Percentiles rank a stretch among this genome's conserved stretches.
phyloP scores from a whole-genome alignment of 2,113 vertebrate species.

The Stigmatopora nigra region DNA sequence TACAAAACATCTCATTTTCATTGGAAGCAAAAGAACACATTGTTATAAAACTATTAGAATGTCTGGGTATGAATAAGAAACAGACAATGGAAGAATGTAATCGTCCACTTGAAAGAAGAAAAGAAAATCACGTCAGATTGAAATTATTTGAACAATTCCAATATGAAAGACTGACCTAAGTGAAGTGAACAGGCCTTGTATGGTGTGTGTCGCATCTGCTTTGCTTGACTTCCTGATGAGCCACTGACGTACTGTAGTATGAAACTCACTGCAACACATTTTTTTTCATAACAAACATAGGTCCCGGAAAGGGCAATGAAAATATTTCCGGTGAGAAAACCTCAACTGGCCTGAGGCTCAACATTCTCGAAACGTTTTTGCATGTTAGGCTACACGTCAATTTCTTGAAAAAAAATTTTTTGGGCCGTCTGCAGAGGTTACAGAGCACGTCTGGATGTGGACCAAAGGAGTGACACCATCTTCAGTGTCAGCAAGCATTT shows the following conservation, averaged over 20 bases:
- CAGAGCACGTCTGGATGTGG: constrained; percentile 31
- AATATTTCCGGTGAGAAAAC: constrained; percentile 1
- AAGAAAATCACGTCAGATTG: constrained; percentile 38
- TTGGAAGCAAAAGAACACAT: neutral
- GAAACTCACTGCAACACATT: constrained; percentile 30
- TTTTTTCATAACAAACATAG: neutral
- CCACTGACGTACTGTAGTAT: constrained; percentile 25
- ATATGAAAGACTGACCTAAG: constrained; percentile 34
- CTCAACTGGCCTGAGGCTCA: neutral
- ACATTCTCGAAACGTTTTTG: neutral
- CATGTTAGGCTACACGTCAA: neutral
- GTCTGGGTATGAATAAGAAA: constrained; percentile 23
- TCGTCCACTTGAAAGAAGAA: constrained; percentile 20
- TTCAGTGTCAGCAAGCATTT: constrained; percentile 20
- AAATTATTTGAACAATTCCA: constrained; percentile 44
- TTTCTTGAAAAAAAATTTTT: neutral
- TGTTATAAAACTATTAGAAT: neutral
- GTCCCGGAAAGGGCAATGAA: neutral
- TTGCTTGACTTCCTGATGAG: constrained; percentile 27
- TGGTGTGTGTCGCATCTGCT: constrained; percentile 28
- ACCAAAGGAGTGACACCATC: constrained; percentile 36
- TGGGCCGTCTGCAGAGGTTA: constrained; percentile 2
- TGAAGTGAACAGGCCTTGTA: constrained; percentile 25
- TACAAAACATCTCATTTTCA: neutral
- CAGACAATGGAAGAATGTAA: constrained; percentile 28